Conservation (phyloP, 2,797 vertebrate species). For the Acanthopagrus latus region DNA sequence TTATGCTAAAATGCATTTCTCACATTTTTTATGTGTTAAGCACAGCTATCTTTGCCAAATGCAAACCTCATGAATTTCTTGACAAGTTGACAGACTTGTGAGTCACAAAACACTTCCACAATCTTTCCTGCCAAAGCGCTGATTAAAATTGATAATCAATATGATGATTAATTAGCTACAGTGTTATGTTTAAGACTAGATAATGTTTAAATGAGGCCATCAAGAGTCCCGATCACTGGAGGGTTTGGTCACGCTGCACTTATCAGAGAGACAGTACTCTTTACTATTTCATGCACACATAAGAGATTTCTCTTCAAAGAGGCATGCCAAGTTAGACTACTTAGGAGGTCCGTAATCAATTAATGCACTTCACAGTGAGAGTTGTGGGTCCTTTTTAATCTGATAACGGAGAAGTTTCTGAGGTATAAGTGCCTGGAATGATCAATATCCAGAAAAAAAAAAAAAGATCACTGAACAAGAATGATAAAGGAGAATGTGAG, state of each 20-base stretch:
- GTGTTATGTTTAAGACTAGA: slow-evolving; percentile 13
- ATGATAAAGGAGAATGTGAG: background rate
- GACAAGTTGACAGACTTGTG: background rate
- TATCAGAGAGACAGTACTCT: background rate
- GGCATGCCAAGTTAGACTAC: slow-evolving; percentile 35
- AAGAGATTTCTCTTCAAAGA: slow-evolving; percentile 15
- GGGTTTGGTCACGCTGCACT: background rate
- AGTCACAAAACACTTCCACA: background rate
- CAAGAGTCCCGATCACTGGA: background rate
- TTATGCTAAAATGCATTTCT: background rate
- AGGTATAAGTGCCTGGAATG: slow-evolving; percentile 24
- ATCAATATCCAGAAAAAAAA: slow-evolving; percentile 41
- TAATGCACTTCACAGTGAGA: slow-evolving; percentile 23
- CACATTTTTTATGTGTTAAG: background rate
- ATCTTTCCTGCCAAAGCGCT: background rate
- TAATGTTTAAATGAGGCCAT: slow-evolving; percentile 17
- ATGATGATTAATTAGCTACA: slow-evolving; percentile 7
- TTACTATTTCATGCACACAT: slow-evolving; percentile 7
- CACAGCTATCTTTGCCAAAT: background rate
- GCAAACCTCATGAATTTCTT: background rate
- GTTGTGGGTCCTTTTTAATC: slow-evolving; percentile 40
- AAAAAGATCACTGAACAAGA: slow-evolving; percentile 5
- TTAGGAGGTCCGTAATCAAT: slow-evolving; percentile 41
- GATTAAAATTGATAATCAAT: background rate
- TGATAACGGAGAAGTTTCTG: slow-evolving; percentile 21